A percentile compares a stretch with the other conserved stretches of the same genome.
These are phyloP conservation scores for Bibio marci DNA, from an alignment of 2,888 invertebrate species.

Conservation along the genomic window DNA sequence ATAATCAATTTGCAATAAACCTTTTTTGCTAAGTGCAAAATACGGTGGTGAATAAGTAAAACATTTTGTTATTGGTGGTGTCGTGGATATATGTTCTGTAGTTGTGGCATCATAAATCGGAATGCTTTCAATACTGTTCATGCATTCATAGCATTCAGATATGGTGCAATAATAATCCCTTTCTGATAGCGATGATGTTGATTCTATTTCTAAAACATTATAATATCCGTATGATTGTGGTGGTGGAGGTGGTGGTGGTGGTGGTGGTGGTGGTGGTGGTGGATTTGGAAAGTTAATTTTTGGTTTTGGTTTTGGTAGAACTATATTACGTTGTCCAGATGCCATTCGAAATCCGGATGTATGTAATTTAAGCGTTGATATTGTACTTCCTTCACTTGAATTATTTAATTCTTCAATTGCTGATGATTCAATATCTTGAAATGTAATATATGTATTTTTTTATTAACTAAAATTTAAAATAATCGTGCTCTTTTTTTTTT, in stretches of 20 bases:
- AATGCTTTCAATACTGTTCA: slow-evolving; percentile 9
- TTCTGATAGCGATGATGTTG: no score
- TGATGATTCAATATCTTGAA: slow-evolving; percentile 9
- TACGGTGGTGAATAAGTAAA: slow-evolving; percentile 31
- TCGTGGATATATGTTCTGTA: slow-evolving; percentile 9
- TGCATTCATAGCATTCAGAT: slow-evolving; percentile 1
- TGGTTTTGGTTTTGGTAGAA: slow-evolving; percentile 22
- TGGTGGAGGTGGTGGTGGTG: no score
- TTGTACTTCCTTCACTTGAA: slow-evolving; percentile 11
- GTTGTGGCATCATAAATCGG: slow-evolving; percentile 20
- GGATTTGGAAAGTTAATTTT: slow-evolving; percentile 24
- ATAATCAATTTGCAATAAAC: slow-evolving; percentile 65
- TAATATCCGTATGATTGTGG: slow-evolving; percentile 6
- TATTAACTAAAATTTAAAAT: background rate
- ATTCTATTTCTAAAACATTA: slow-evolving; percentile 5
- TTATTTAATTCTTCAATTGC: slow-evolving; percentile 12
- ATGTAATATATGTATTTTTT: background rate
- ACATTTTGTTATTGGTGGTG: slow-evolving; percentile 20
- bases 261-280: slow-evolving; percentile 20
- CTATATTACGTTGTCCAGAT: slow-evolving; percentile 18
- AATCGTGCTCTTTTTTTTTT: background rate
- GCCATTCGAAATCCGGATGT: slow-evolving; percentile 18
- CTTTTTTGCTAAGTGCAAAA: slow-evolving; percentile 59
- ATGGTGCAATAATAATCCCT: background rate
- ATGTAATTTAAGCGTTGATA: slow-evolving; percentile 20